These are phyloP conservation scores for Athene cunicularia DNA, from an alignment of 2,113 vertebrate genomes.

Conservation along the genomic window DNA sequence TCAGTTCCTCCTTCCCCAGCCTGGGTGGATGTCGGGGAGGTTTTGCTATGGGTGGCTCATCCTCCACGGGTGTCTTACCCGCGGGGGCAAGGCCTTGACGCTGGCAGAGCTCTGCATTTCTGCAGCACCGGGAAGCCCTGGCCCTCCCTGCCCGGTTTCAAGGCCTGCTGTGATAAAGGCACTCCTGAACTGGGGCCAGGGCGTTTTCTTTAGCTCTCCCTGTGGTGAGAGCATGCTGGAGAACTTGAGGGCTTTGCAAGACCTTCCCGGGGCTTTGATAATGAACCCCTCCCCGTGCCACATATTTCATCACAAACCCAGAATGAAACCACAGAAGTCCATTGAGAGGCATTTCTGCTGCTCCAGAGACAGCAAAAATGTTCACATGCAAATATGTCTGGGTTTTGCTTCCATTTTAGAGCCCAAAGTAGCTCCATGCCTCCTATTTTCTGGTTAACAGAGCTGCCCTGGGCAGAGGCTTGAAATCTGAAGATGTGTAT, in stretches of 20 bases:
- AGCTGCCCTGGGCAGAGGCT: neutral
- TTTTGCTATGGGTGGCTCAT: neutral
- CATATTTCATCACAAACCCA: slow-evolving; percentile 25
- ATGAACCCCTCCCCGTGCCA: slow-evolving; percentile 1
- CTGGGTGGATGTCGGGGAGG: accelerated
- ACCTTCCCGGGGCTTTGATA: neutral
- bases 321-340: slow-evolving; percentile 9
- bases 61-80: neutral
- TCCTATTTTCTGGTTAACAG: neutral
- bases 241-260: neutral
- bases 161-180: neutral
- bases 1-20: neutral
- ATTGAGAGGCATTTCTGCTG: neutral
- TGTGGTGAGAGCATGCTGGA: neutral
- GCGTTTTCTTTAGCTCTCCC: neutral
- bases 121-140: neutral
- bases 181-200: neutral
- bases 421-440: neutral
- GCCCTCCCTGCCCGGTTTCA: neutral
- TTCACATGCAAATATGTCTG: neutral
- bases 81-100: accelerated
- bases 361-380: neutral
- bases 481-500: neutral
- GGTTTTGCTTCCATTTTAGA: neutral
- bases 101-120: neutral